phyloP scores from a whole-genome alignment of 2,113 vertebrate species.

The Bucco capensis region DNA sequence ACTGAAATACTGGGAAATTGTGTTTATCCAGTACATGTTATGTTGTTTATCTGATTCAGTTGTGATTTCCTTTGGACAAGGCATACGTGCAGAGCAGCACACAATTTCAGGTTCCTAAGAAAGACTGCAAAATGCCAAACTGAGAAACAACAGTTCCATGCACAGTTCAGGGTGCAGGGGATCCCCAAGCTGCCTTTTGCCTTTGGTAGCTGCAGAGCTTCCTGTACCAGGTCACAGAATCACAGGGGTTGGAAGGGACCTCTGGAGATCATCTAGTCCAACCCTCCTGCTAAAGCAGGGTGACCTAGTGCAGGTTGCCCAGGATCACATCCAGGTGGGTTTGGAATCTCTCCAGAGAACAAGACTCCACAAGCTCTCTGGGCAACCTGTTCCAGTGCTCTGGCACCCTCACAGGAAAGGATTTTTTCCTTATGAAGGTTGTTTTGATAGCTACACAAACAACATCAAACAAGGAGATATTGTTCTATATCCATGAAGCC shows the following conservation, averaged over 20 bases:
- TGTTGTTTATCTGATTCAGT: background rate
- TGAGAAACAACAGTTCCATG: fast-evolving
- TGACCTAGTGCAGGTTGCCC: background rate
- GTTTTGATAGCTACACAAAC: background rate
- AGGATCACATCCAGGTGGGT: background rate
- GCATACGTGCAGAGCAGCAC: background rate
- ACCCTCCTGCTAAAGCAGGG: background rate
- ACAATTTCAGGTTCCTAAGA: background rate
- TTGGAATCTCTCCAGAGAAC: background rate
- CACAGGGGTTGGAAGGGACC: background rate
- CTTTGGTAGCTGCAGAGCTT: background rate
- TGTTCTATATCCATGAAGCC: background rate
- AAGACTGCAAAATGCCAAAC: background rate
- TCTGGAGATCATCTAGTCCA: background rate
- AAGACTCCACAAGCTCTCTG: background rate
- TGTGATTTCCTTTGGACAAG: background rate
- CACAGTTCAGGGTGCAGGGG: background rate
- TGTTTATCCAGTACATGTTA: background rate
- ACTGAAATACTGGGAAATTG: background rate
- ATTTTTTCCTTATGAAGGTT: background rate
- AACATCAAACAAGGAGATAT: background rate
- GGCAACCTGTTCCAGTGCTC: background rate
- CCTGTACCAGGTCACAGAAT: background rate
- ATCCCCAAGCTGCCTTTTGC: background rate
- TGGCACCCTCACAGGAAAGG: background rate